A percentile compares a stretch with the other conserved stretches of the same genome.
phyloP scores from a whole-genome alignment of 2,797 vertebrate species.

The Sus cebifrons region DNA sequence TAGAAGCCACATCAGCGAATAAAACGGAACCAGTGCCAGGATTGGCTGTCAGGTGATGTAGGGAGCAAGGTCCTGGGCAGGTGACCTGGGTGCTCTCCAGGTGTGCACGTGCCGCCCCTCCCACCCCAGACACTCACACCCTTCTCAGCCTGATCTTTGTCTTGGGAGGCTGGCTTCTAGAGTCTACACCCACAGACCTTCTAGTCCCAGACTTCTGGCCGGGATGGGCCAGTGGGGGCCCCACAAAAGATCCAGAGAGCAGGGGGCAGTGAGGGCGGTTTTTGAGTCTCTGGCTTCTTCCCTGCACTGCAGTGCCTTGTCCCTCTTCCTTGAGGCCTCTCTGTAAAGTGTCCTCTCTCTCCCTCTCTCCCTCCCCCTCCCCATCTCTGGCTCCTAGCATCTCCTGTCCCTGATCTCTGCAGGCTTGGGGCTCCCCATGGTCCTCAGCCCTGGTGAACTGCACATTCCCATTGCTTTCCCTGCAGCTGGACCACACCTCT shows the following conservation, averaged over 20 bases:
- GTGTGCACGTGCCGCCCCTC: too few species aligned
- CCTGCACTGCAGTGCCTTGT: too few species aligned
- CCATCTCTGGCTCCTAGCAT: not conserved
- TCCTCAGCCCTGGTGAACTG: not conserved
- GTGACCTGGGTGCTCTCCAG: rapidly evolving
- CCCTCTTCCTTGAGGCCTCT: not conserved
- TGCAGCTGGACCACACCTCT: not conserved
- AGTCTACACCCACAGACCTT: not conserved
- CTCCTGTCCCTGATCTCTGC: not conserved
- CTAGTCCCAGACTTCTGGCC: not conserved
- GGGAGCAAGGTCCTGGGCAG: not conserved
- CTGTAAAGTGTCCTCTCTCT: too few species aligned
- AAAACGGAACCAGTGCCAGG: rapidly evolving
- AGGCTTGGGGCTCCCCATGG: not conserved
- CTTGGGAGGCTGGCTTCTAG: not conserved
- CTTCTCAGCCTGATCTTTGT: not conserved
- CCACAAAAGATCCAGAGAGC: not conserved
- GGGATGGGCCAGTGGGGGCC: not conserved
- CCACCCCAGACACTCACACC: not conserved
- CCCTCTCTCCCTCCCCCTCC: not conserved
- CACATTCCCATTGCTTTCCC: not conserved
- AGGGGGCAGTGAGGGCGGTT: rapidly evolving
- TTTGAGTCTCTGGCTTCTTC: not conserved
- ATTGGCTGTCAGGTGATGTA: rapidly evolving
- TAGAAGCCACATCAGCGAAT: not conserved